A percentile compares a stretch with the other conserved stretches of the same genome.
Evolutionary conservation across 2,113 vertebrate species (phyloP).

Genomic region (Nettapus auritus): DNA sequence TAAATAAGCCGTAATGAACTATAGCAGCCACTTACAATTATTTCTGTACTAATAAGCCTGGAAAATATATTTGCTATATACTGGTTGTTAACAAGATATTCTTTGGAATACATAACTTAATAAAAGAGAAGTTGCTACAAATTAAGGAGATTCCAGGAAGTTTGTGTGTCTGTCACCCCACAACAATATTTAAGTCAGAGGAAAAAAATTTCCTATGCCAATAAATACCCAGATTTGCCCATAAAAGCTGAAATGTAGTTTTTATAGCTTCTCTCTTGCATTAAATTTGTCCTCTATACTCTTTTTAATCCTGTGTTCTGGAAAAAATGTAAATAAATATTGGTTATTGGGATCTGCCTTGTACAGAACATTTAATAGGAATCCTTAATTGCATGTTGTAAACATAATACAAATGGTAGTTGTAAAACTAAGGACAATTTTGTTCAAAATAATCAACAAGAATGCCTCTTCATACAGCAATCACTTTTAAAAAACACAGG

Average conservation of each 20-base stretch:
- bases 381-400: constrained; percentile 29
- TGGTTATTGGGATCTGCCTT: constrained; percentile 21
- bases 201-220: not conserved
- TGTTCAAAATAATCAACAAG: not conserved
- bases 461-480: not conserved
- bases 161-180: not conserved
- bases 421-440: constrained; percentile 27
- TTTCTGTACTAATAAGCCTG: constrained; percentile 40
- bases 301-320: not conserved
- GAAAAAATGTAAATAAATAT: constrained; percentile 45
- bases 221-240: not conserved
- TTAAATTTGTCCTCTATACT: not conserved
- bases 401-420: constrained; percentile 18
- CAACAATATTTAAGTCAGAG: not conserved
- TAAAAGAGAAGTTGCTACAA: not conserved
- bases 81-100: not conserved
- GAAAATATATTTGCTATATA: constrained; percentile 1
- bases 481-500: not conserved
- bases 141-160: not conserved
- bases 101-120: constrained; percentile 24
- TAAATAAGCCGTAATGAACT: constrained; percentile 61
- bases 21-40: constrained; percentile 38
- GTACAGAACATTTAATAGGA: not conserved
- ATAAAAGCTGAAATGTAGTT: not conserved
- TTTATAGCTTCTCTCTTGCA: constrained; percentile 8